Evolutionary conservation across 2,113 vertebrate genomes (phyloP).

Genomic region (Antennarius striatus): DNA sequence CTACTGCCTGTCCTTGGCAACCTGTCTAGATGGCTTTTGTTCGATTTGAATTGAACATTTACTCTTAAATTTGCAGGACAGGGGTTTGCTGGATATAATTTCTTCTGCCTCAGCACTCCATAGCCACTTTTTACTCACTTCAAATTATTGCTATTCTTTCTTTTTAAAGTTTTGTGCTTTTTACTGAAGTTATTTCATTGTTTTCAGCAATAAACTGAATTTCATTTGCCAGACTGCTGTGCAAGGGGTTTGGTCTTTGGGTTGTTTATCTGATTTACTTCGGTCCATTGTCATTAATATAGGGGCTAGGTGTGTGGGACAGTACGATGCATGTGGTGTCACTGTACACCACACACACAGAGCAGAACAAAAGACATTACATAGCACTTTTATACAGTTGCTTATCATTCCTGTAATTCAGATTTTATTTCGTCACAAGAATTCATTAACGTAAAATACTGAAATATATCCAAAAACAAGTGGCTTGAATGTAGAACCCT

Average conservation of each 20-base stretch:
- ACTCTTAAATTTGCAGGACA: slow-evolving; percentile 22
- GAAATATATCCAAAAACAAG: no score
- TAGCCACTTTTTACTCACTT: slow-evolving; percentile 19
- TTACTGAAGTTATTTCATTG: slow-evolving; percentile 10
- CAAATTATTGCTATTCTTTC: slow-evolving; percentile 26
- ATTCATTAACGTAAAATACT: no score
- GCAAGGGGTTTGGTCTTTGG: slow-evolving; percentile 11
- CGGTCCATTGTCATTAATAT: slow-evolving; percentile 28
- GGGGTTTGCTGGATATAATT: slow-evolving; percentile 17
- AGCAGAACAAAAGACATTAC: not conserved
- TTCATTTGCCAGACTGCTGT: slow-evolving; percentile 49
- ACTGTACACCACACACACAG: not conserved
- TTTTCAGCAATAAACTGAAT: slow-evolving; percentile 30
- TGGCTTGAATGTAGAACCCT: no score
- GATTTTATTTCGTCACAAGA: no score
- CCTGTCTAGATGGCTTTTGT: slow-evolving; percentile 30
- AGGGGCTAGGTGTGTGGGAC: not conserved
- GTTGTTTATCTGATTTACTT: slow-evolving; percentile 42
- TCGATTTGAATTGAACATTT: slow-evolving; percentile 38
- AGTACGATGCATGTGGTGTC: slow-evolving; percentile 21
- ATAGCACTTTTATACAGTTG: not conserved
- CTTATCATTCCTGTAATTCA: no score
- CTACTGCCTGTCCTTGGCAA: slow-evolving; percentile 13
- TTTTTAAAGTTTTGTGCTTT: slow-evolving; percentile 19
- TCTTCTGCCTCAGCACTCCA: slow-evolving; percentile 31